Percentiles rank a stretch among this genome's conserved stretches.
These are phyloP conservation scores for Antheraea pernyi DNA, from an alignment of 1,140 invertebrate species.

Conservation along the genomic window DNA sequence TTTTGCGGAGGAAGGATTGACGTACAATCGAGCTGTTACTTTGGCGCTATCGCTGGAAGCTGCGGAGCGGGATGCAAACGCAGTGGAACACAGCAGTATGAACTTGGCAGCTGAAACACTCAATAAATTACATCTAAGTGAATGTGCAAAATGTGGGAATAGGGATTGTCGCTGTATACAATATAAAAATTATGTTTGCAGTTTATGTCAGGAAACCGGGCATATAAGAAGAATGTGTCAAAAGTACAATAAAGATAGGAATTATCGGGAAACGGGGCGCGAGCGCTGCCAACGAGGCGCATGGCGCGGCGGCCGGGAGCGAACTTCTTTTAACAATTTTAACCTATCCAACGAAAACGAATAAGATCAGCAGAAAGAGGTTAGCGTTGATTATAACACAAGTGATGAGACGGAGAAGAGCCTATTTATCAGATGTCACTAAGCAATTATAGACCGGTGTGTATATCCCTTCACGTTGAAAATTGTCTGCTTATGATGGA, in stretches of 20 bases:
- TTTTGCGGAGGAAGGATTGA: slow-evolving; percentile 5
- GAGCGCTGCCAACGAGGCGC: no score
- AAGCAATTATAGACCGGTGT: no score
- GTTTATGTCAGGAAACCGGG: neutral
- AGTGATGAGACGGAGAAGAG: no score
- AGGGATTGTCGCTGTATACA: neutral
- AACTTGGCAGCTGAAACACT: neutral
- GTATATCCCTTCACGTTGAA: no score
- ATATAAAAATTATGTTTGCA: slow-evolving; percentile 3
- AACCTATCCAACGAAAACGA: no score
- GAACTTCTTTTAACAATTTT: no score
- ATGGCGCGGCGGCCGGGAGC: no score
- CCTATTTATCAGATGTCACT: no score
- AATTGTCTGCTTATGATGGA: no score
- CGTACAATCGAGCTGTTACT: neutral
- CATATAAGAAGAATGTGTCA: slow-evolving; percentile 1
- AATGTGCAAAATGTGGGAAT: neutral
- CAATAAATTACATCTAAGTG: neutral
- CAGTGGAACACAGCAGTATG: neutral
- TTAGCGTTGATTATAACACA: no score
- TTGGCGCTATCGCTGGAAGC: slow-evolving; percentile 12
- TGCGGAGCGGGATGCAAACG: slow-evolving; percentile 7
- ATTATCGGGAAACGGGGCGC: no score
- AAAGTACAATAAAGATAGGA: neutral
- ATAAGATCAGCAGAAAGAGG: no score